Percentiles rank a stretch among this genome's conserved stretches.
Conservation (phyloP, 2,113 vertebrate species). For the Ascaphus truei region DNA sequence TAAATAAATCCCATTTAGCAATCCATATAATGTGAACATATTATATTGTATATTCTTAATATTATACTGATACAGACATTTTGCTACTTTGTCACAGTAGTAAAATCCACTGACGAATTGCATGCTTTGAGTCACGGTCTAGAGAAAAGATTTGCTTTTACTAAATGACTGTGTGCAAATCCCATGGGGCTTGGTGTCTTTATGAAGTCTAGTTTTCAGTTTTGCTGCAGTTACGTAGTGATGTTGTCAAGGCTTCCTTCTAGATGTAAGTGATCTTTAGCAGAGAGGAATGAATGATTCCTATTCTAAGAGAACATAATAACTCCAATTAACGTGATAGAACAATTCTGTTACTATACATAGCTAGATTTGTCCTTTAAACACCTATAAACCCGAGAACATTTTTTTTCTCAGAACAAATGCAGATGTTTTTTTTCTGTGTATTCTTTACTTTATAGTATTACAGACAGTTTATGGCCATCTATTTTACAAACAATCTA, state of each 20-base stretch:
- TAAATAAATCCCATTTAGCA: slow-evolving; percentile 28
- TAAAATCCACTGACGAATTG: slow-evolving; percentile 2
- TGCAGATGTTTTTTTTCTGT: background rate
- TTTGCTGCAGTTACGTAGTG: background rate
- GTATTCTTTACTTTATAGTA: slow-evolving; percentile 12
- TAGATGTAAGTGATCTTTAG: background rate
- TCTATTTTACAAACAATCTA: slow-evolving; percentile 15
- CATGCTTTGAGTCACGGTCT: slow-evolving; percentile 18
- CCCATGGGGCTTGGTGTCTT: background rate
- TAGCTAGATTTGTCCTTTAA: background rate
- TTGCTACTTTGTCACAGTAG: slow-evolving; percentile 15
- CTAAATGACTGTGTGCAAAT: slow-evolving; percentile 23
- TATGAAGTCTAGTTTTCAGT: background rate
- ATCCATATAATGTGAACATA: slow-evolving; percentile 17
- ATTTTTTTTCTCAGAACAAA: background rate
- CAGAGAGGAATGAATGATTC: background rate
- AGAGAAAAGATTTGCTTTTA: slow-evolving; percentile 24
- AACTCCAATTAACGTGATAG: background rate
- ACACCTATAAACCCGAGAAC: background rate
- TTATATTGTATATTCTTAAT: slow-evolving; percentile 17
- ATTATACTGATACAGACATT: slow-evolving; percentile 3
- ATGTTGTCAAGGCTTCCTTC: background rate
- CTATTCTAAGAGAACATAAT: background rate
- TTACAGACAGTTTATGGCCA: slow-evolving; percentile 3
- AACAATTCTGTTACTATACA: background rate